Evolutionary conservation across 2,888 invertebrate genomes (phyloP).

Genomic region (Drosophila falleni): DNA sequence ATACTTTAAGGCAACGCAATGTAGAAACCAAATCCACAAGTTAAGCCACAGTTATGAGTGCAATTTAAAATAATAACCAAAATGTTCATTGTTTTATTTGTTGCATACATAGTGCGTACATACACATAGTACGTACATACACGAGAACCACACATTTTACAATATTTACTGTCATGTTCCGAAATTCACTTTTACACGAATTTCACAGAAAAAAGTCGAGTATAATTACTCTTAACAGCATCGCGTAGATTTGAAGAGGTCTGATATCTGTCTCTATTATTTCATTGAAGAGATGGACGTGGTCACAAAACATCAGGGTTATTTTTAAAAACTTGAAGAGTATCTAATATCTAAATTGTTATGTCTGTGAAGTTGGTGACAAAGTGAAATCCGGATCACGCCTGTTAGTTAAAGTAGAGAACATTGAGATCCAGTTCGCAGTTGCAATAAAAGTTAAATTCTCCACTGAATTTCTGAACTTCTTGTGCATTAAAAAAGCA

Average conservation of each 20-base stretch:
- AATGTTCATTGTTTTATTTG: conserved; percentile 58
- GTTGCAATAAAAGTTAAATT: conserved; percentile 37
- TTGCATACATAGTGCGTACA: conserved; percentile 39
- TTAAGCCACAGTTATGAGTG: conserved; percentile 55
- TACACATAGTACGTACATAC: conserved; percentile 36
- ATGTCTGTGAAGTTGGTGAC: not conserved
- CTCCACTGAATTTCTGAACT: conserved; percentile 40
- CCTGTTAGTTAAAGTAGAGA: not conserved
- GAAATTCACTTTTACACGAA: not conserved
- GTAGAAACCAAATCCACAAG: conserved; percentile 30
- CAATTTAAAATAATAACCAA: conserved; percentile 51
- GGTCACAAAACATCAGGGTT: no score
- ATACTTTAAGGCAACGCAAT: conserved; percentile 13
- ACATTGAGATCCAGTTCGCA: conserved; percentile 15
- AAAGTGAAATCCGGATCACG: not conserved
- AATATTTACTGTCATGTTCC: conserved; percentile 5
- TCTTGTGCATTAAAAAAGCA: conserved; percentile 40
- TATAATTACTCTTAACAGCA: no score
- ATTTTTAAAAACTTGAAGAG: no score
- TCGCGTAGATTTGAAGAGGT: not conserved
- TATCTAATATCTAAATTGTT: no score
- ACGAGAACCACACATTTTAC: conserved; percentile 1
- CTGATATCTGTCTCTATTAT: not conserved
- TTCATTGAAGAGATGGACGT: no score
- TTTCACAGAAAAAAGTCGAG: not conserved